Percentiles rank a stretch among this genome's conserved stretches.
phyloP scores from a whole-genome alignment of 2,888 invertebrate genomes.

The Terebella lapidaria region DNA sequence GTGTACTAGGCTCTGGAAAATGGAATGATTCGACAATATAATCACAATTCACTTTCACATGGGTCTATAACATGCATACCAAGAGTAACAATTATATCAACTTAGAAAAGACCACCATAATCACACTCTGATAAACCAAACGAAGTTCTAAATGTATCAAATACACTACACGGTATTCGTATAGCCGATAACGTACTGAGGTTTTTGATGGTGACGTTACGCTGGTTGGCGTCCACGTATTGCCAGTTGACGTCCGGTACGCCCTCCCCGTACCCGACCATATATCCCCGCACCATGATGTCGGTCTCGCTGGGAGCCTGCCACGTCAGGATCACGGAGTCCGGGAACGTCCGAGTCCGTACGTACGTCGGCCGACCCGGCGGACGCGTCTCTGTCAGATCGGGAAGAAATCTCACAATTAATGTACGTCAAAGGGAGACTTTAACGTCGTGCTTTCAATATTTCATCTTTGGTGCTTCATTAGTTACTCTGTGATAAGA shows the following conservation, averaged over 20 bases:
- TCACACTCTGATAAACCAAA: too few relatives aligned
- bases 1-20: slow-evolving; percentile 23
- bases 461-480: too few relatives aligned
- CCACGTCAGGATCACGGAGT: slow-evolving; percentile 26
- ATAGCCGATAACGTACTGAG: slow-evolving; percentile 25
- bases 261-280: slow-evolving; percentile 28
- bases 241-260: slow-evolving; percentile 30
- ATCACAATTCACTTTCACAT: too few relatives aligned
- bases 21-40: too few relatives aligned
- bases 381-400: slow-evolving; percentile 10
- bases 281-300: slow-evolving; percentile 24
- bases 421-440: too few relatives aligned
- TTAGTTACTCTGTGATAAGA: too few relatives aligned
- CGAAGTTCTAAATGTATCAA: too few relatives aligned
- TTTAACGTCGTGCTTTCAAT: too few relatives aligned
- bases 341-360: slow-evolving; percentile 18
- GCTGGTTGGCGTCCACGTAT: slow-evolving; percentile 21
- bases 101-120: too few relatives aligned
- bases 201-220: slow-evolving; percentile 26
- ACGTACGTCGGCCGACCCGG: slow-evolving; percentile 22
- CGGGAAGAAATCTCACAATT: neutral
- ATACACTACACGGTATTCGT: too few relatives aligned
- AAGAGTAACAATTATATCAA: too few relatives aligned
- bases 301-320: slow-evolving; percentile 18
- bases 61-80: too few relatives aligned